Evolutionary conservation across 2,888 invertebrate species (phyloP).

Genomic region (Drosophila robusta): DNA sequence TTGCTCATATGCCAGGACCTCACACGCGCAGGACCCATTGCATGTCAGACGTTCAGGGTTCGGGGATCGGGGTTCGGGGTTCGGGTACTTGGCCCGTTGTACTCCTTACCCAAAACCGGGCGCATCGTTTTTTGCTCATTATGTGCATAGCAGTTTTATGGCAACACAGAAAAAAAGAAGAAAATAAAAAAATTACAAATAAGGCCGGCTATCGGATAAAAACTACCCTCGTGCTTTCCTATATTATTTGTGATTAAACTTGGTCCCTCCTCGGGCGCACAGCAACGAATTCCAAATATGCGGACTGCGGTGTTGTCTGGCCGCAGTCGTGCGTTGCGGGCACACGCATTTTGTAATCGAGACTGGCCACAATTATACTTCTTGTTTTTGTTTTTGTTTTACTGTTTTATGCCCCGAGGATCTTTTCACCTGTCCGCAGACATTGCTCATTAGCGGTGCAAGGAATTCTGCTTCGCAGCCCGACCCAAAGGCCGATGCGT

Average conservation of each 20-base stretch:
- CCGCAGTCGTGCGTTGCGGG: slow-evolving; percentile 60
- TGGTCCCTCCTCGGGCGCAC: slow-evolving; percentile 18
- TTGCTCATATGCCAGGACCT: slow-evolving; percentile 35
- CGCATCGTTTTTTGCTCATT: slow-evolving; percentile 68
- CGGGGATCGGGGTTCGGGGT: not conserved
- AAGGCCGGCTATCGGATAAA: slow-evolving; percentile 29
- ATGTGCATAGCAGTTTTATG: slow-evolving; percentile 54
- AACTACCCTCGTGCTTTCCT: slow-evolving; percentile 62
- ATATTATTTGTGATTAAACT: slow-evolving; percentile 69
- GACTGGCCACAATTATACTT: slow-evolving; percentile 70
- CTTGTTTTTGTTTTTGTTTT: not conserved
- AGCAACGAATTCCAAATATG: slow-evolving; percentile 15
- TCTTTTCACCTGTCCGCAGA: slow-evolving; percentile 56
- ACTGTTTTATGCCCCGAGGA: slow-evolving; percentile 6
- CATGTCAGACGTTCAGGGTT: slow-evolving; percentile 7
- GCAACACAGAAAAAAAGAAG: slow-evolving; percentile 14
- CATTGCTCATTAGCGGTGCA: slow-evolving; percentile 58
- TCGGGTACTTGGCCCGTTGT: slow-evolving; percentile 2
- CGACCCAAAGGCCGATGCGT: not conserved
- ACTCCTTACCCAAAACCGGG: slow-evolving; percentile 1
- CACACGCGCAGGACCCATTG: slow-evolving; percentile 33
- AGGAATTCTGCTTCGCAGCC: slow-evolving; percentile 14
- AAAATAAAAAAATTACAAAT: slow-evolving; percentile 33
- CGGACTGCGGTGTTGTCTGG: slow-evolving; percentile 34
- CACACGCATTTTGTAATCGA: slow-evolving; percentile 66